Base-by-base conservation (phyloP, 2,113 vertebrate species). In the Platichthys stellatus region DNA sequence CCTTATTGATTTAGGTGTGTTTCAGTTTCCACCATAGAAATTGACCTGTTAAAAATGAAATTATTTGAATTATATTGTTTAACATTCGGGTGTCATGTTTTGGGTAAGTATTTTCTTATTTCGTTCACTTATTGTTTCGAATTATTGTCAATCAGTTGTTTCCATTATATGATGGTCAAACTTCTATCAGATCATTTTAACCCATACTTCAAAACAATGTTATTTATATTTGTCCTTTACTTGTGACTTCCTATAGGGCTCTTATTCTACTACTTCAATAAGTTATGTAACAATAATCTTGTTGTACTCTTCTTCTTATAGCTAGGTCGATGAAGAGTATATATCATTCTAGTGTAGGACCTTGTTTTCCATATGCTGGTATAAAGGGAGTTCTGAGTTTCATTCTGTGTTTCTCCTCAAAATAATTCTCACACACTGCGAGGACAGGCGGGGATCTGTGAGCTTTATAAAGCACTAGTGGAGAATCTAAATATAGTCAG, bases 401-500 rank as follows among this genome's bases (percentile, higher is more conserved):
- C 17, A 59, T 45, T 13, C 15, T 28, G 17, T 54, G 4, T 24
- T 38, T 61, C 24, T 47, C 18, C 23, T 20, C 11, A 11, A 14
- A 28, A 28, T 28, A 20, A 57, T 13, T 26, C 11, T 58, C 57
- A 63, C 31, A 20, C 72, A 82, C 53, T 78, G 17, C 76, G 81
- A 77, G 63, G 69, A 28, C 56, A 62, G 51, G 68, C 38, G 26
- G 45, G 47, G 74, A 62, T 69, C 68, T 75, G 31, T 10, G 9
- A 64, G 59, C 38, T 72, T 93, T 94, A 93, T 93, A 94, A 92
- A 93, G 85, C 80, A 40, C 59, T 53, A 2, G 63, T 69, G 35
- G 38, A 74, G 40, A 10, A 69, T 78, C 91, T 93, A 94, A 94
- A 92, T 86, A 88, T 93, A 93, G 80, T 76, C 89, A 92, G 90